Evolutionary conservation across 2,113 vertebrate species (phyloP).

Genomic region (Sinocyclocheilus grahami): DNA sequence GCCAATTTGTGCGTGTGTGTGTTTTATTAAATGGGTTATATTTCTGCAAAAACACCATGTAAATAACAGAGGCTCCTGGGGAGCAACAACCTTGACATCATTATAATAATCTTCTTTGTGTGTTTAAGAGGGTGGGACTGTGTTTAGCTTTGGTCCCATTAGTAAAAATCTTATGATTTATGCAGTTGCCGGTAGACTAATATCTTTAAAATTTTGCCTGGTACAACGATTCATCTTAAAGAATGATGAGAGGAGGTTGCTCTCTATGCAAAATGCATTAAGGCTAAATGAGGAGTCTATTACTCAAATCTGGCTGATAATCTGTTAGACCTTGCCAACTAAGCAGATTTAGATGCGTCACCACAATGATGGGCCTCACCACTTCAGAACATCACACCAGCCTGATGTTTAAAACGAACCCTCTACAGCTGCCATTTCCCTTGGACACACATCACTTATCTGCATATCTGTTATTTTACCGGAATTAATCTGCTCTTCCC

Average conservation of each 20-base stretch:
- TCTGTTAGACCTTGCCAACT: slow-evolving; percentile 91
- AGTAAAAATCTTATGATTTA: slow-evolving; percentile 93
- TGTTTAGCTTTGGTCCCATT: slow-evolving; percentile 88
- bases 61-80: slow-evolving; percentile 55
- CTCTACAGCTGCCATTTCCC: neutral
- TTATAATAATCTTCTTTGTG: slow-evolving; percentile 62
- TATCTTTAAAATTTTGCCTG: slow-evolving; percentile 89
- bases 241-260: slow-evolving; percentile 93
- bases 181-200: slow-evolving; percentile 88
- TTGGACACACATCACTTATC: slow-evolving; percentile 49
- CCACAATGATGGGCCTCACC: slow-evolving; percentile 55
- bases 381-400: slow-evolving; percentile 51
- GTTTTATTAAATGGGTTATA: slow-evolving; percentile 25
- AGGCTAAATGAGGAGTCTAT: slow-evolving; percentile 97
- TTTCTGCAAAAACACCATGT: slow-evolving; percentile 44
- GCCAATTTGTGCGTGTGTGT: neutral
- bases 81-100: slow-evolving; percentile 57
- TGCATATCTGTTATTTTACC: slow-evolving; percentile 24
- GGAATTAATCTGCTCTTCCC: slow-evolving; percentile 22
- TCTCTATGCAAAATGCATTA: slow-evolving; percentile 97
- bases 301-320: slow-evolving; percentile 92
- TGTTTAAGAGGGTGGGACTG: slow-evolving; percentile 69
- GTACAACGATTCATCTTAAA: slow-evolving; percentile 93
- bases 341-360: slow-evolving; percentile 84
- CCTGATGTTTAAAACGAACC: slow-evolving; percentile 19